Evolutionary conservation across 2,113 vertebrate species (phyloP), one percentile per base, ranked within the genome.

Genomic region (Carassius carassius): DNA sequence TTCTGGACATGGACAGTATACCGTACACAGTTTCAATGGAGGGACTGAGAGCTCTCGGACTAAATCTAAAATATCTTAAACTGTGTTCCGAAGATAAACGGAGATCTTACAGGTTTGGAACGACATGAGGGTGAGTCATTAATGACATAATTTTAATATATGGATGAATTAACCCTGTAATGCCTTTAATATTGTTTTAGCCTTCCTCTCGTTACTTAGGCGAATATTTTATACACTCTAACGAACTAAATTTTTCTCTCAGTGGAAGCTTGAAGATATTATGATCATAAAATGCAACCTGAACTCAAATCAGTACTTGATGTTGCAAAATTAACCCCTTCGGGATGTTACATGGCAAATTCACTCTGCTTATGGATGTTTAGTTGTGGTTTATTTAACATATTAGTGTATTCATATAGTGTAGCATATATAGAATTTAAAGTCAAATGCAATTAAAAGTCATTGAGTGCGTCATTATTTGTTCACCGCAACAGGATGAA

Each of bases 401-500:
- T 21, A n/a, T 51, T 51, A 51, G 49, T 51, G 49, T 65, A 29
- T 29, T 65, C 14, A 16, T 44, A 44, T 44, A 44, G 41, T 44
- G 9, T 44, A 44, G 41, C 41, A 10, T 44, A 10, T 44, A 44
- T 65, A 32, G 16, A 11, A 13, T 72, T n/a, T n/a, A 72, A 72
- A 62, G 75, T 62, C 3, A 16, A 35, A 77, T 21, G 12, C 37
- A n/a, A 13, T 78, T 78, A 8, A 41, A 60, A 78, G 54, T 37
- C 32, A 62, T 78, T 6, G 37, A 67, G 60, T 67, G 60, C 37
- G 60, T 67, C 19, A 35, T 72, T 72, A 72, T 78, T 23, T 58
- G 51, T 37, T 78, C 11, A 78, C 11, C 51, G 51, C 75, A 58
- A 78, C 75, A 58, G 51, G 51, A 78, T 72, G 76, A 58, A 78